Evolutionary conservation across 2,113 vertebrate genomes (phyloP).

Genomic region (Myrmophylax atrothorax): DNA sequence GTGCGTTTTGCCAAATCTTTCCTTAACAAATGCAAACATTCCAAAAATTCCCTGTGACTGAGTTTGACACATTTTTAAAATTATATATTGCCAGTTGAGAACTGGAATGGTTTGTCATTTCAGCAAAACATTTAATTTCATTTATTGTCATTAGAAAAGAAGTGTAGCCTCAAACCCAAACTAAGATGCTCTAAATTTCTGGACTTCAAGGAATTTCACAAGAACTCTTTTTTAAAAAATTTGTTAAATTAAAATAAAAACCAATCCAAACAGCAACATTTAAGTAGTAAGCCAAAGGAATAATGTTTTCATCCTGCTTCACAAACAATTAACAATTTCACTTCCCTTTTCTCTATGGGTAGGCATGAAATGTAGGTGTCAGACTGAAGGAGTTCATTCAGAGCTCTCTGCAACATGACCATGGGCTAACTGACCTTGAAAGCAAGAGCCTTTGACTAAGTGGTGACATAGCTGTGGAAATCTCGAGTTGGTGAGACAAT

Average conservation of each 20-base stretch:
- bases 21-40: conserved; percentile 27
- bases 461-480: not conserved
- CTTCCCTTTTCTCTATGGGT: not conserved
- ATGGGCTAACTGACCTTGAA: conserved; percentile 16
- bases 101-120: not conserved
- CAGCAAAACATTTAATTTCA: not conserved
- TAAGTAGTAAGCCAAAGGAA: not conserved
- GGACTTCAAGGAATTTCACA: not conserved
- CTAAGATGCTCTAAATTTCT: not conserved
- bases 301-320: not conserved
- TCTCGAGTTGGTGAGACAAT: not conserved
- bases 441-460: not conserved
- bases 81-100: not conserved
- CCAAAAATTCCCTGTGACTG: conserved; percentile 1
- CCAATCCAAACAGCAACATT: not conserved
- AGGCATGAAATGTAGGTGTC: not conserved
- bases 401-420: not conserved
- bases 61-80: conserved; percentile 22
- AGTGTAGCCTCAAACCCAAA: not conserved
- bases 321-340: not conserved
- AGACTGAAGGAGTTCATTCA: not conserved
- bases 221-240: too few relatives aligned
- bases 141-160: not conserved
- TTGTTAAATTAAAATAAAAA: not conserved
- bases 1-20: not conserved